Conservation (phyloP, 2,113 vertebrate genomes). For the Gallinago media region DNA sequence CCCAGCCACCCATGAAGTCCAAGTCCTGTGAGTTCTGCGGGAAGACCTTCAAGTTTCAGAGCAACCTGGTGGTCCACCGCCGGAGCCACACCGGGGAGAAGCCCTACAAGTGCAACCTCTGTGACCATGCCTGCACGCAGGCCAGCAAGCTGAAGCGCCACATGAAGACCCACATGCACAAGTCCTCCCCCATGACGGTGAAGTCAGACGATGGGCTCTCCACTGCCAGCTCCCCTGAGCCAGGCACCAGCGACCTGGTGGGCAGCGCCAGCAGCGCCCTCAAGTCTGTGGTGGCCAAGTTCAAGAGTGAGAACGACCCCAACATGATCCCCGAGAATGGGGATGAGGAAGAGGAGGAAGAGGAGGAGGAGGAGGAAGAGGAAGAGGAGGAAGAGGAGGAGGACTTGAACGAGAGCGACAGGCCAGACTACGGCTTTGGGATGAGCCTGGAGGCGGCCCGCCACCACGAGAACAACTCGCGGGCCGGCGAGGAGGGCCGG, state of each 20-base stretch:
- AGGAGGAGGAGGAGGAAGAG: constrained; percentile 97
- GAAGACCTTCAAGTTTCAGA: constrained; percentile 99
- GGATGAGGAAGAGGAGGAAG: constrained; percentile 95
- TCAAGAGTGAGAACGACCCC: constrained; percentile 92
- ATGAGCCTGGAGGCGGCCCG: constrained; percentile 92
- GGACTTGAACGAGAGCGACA: constrained; percentile 86
- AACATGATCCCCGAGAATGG: constrained; percentile 92
- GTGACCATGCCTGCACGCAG: constrained; percentile 99
- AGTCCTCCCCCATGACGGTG: constrained; percentile 94
- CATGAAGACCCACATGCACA: constrained; percentile 99
- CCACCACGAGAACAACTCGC: constrained; percentile 92
- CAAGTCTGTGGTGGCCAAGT: constrained; percentile 97
- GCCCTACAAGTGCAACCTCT: constrained; percentile 98
- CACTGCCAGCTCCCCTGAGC: constrained; percentile 95
- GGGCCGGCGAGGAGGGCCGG: constrained; percentile 83
- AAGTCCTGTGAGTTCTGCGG: constrained; percentile 99
- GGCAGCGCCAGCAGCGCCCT: constrained; percentile 96
- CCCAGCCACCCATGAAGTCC: constrained; percentile 89
- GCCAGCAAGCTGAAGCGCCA: constrained; percentile 99
- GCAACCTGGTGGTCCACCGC: constrained; percentile 97
- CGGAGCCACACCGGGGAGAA: constrained; percentile 99
- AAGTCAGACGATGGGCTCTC: constrained; percentile 98
- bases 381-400: constrained; percentile 94
- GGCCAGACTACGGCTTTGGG: constrained; percentile 92
- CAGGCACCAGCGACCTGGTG: constrained; percentile 94